Evolutionary conservation across 1,140 invertebrate genomes (phyloP).

Genomic region (Melanaphis sacchari): DNA sequence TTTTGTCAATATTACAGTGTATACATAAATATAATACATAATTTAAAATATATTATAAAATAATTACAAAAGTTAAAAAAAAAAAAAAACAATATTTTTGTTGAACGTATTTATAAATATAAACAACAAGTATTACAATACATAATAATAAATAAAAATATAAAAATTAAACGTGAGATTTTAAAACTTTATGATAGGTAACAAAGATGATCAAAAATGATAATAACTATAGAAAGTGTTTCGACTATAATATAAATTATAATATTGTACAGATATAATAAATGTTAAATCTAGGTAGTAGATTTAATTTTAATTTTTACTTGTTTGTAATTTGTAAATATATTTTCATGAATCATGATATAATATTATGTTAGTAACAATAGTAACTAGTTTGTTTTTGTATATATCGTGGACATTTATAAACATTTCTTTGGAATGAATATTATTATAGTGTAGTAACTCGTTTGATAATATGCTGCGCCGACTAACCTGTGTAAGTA

Average conservation of each 20-base stretch:
- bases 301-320: too few relatives aligned
- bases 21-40: too few relatives aligned
- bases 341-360: too few relatives aligned
- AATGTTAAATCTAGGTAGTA: too few relatives aligned
- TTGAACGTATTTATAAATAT: not conserved
- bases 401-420: too few relatives aligned
- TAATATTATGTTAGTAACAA: too few relatives aligned
- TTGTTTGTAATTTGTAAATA: too few relatives aligned
- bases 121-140: not conserved
- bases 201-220: too few relatives aligned
- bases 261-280: too few relatives aligned
- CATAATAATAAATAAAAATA: not conserved
- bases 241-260: not conserved
- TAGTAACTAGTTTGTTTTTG: too few relatives aligned
- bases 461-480: not conserved
- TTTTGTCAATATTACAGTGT: too few relatives aligned
- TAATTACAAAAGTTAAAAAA: not conserved
- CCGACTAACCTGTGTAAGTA: slow-evolving; percentile 43
- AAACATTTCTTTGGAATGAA: not conserved
- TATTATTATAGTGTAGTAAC: not conserved
- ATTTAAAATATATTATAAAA: too few relatives aligned
- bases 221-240: not conserved
- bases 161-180: not conserved
- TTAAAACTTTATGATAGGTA: not conserved
- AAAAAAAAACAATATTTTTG: not conserved